Base-by-base conservation (phyloP, 2,888 invertebrate species). In the Subacronicta megacephala region DNA sequence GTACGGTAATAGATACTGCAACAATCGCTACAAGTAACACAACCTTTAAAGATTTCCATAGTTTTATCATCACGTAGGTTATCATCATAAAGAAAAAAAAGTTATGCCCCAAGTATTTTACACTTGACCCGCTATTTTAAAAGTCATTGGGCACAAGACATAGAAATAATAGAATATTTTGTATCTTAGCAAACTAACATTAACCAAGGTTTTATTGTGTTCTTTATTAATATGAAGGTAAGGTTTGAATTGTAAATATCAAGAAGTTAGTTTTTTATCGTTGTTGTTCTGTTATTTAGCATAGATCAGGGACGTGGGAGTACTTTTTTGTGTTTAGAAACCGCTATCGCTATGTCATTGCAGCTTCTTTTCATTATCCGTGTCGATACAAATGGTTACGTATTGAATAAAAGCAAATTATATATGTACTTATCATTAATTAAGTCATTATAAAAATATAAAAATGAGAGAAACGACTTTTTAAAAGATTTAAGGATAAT, bases 301-400 rank as follows among this genome's bases (percentile, higher is more conserved):
- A 59, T 57, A 69, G 75, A 75, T 75, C 77, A 78, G 73, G 73
- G 65, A 64, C 79, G 79, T 78, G 78, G 71, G 78, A 78, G 57
- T 56, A 1, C 33, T 55, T 67, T 74, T 77, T 72, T 64, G 37
- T 59, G 54, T 67, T 58, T 49, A 58, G 41, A 58, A 54, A 62
- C 62, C 53, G 71, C 50, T 63, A 60, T 3, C n/a, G n/a, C n/a
- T n/a, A n/a, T 37, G 12, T 54, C 60, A 75, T 57, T 56, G 38
- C 47, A 72, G 54, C 35, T 53, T 59, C 56, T 64, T 62, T 43
- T 7, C 6, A 20, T 37, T 35, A 23, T 20, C 46, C 16, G 36
- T 18, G 10, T 56, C 42, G 29, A 54, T 61, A 37, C 3, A n/a
- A 17, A 12, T 16, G 2, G 17, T 26, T n/a, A 31, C 12, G 31